phyloP scores from a whole-genome alignment of 2,113 vertebrate species.

The Panthera uncia region DNA sequence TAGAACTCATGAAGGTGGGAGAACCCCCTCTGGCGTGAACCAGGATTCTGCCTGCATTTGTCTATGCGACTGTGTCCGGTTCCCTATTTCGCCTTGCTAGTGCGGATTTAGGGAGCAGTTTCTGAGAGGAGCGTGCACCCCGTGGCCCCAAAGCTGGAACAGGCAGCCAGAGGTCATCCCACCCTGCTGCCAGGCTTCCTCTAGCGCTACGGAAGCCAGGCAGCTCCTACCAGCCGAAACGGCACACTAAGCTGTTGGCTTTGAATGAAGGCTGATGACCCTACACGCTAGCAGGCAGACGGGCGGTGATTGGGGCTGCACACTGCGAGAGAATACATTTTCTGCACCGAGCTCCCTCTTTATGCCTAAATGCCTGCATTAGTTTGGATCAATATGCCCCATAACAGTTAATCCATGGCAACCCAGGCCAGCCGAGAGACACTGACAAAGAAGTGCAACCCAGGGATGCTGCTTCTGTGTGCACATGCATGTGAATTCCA shows the following conservation, averaged over 20 bases:
- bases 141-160: neutral
- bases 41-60: neutral
- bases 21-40: neutral
- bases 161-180: conserved; percentile 58
- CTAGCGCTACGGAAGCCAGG: neutral
- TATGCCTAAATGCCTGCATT: conserved; percentile 68
- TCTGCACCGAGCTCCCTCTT: conserved; percentile 46
- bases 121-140: neutral
- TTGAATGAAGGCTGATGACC: conserved; percentile 52
- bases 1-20: neutral
- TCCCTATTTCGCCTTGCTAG: neutral
- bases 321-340: conserved; percentile 1
- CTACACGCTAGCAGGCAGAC: neutral
- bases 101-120: conserved; percentile 11
- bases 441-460: conserved; percentile 62
- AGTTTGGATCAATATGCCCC: conserved; percentile 67
- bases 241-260: neutral
- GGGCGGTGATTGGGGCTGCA: neutral
- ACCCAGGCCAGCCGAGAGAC: conserved; percentile 47
- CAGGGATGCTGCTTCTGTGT: neutral
- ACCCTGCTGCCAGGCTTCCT: neutral
- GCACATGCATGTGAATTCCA: conserved; percentile 50
- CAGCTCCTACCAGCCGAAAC: neutral
- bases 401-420: conserved; percentile 71
- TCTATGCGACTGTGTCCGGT: neutral